Conservation (phyloP, 2,888 invertebrate species). For the Aporophyla lueneburgensis region DNA sequence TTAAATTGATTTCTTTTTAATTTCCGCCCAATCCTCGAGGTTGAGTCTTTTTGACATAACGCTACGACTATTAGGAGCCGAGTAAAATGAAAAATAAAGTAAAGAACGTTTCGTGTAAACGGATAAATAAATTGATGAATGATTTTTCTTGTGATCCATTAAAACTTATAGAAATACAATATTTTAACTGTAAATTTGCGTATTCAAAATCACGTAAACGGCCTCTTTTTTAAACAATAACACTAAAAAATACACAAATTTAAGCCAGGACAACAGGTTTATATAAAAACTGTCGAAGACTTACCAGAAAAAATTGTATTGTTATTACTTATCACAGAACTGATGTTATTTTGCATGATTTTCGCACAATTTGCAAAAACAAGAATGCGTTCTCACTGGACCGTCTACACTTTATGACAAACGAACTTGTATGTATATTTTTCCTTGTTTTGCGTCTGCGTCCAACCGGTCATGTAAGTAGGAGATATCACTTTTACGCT, state of each 20-base stretch:
- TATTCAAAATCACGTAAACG: no score
- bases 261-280: background rate
- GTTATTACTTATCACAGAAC: slow-evolving; percentile 11
- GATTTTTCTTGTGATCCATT: no score
- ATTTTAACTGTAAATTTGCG: no score
- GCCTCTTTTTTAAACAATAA: background rate
- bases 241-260: background rate
- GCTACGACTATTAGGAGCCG: no score
- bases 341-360: slow-evolving; percentile 14
- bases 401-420: background rate
- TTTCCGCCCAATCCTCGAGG: no score
- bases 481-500: background rate
- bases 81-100: no score
- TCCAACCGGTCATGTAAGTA: slow-evolving; percentile 13
- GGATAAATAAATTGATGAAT: no score
- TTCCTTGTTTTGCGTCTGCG: slow-evolving; percentile 23
- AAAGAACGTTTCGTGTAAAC: no score
- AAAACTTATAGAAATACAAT: no score
- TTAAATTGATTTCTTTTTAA: no score
- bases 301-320: slow-evolving; percentile 14
- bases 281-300: background rate
- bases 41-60: no score
- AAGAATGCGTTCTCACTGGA: background rate
- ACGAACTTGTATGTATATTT: slow-evolving; percentile 5
- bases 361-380: background rate